Conservation (phyloP, 2,888 invertebrate genomes). For the Sclerodermus sp. region DNA sequence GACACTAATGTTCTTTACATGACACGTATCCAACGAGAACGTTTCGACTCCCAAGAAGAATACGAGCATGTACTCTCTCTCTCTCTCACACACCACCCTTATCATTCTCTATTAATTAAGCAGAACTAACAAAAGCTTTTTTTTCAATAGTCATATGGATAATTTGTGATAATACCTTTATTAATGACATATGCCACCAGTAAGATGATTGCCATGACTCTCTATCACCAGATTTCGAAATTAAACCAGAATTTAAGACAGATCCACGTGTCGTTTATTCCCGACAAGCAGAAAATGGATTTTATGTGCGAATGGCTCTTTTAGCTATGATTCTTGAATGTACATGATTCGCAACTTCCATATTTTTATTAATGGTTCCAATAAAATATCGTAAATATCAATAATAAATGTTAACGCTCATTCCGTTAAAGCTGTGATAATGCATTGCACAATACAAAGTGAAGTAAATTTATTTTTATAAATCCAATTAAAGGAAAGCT, state of each 20-base stretch:
- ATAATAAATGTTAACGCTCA: no score
- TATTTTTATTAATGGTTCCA: no score
- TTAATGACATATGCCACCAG: conserved; percentile 92
- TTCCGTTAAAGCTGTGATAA: no score
- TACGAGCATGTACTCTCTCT: conserved; percentile 75
- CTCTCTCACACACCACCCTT: no score
- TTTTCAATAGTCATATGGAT: conserved; percentile 68
- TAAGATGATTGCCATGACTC: conserved; percentile 97
- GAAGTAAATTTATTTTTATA: no score
- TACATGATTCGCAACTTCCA: conserved; percentile 14
- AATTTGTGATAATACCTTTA: conserved; percentile 89
- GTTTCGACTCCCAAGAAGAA: conserved; percentile 81
- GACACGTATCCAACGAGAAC: conserved; percentile 95
- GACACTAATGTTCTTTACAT: conserved; percentile 98
- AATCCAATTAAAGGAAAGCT: no score
- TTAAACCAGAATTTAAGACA: conserved; percentile 90
- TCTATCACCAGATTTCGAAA: conserved; percentile 91
- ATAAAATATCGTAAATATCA: no score
- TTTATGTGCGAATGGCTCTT: conserved; percentile 98
- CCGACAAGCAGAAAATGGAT: conserved; percentile 95
- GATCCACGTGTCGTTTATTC: conserved; percentile 98
- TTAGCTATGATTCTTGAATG: conserved; percentile 84
- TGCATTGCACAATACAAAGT: no score
- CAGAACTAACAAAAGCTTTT: no score
- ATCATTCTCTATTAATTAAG: no score